These are phyloP conservation scores for Salticus scenicus DNA, from an alignment of 2,888 invertebrate species.

Conservation along the genomic window DNA sequence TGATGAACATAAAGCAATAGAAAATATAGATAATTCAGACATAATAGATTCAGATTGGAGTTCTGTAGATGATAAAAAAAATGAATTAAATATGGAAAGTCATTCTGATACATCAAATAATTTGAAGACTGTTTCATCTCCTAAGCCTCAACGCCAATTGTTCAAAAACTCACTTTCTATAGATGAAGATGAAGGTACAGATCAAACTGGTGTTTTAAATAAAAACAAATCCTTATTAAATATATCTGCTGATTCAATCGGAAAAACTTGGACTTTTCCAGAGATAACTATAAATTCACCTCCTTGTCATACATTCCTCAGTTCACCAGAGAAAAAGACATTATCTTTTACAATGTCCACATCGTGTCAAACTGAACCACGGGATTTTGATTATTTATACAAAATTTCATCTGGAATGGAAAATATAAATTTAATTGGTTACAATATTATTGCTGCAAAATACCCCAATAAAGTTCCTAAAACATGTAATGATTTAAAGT, in stretches of 20 bases:
- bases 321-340: too few relatives aligned
- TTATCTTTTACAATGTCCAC: not conserved
- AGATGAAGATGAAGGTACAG: not conserved
- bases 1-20: not conserved
- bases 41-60: not conserved
- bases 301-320: not conserved
- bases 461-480: too few relatives aligned
- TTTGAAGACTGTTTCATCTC: not conserved
- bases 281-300: not conserved
- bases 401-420: constrained; percentile 4
- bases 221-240: constrained; percentile 5
- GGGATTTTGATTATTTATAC: constrained; percentile 38
- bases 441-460: too few relatives aligned
- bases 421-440: not conserved
- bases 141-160: constrained; percentile 1
- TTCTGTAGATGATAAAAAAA: not conserved
- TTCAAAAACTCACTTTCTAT: not conserved
- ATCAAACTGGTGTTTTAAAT: not conserved
- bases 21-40: not conserved
- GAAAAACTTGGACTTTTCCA: constrained; percentile 41
- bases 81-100: not conserved
- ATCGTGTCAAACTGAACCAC: constrained; percentile 39
- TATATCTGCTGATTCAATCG: constrained; percentile 6
- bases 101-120: not conserved
- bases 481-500: too few relatives aligned